A percentile compares a stretch with the other conserved stretches of the same genome.
phyloP scores from a whole-genome alignment of 2,888 invertebrate genomes.

The Dolomedes plantarius region DNA sequence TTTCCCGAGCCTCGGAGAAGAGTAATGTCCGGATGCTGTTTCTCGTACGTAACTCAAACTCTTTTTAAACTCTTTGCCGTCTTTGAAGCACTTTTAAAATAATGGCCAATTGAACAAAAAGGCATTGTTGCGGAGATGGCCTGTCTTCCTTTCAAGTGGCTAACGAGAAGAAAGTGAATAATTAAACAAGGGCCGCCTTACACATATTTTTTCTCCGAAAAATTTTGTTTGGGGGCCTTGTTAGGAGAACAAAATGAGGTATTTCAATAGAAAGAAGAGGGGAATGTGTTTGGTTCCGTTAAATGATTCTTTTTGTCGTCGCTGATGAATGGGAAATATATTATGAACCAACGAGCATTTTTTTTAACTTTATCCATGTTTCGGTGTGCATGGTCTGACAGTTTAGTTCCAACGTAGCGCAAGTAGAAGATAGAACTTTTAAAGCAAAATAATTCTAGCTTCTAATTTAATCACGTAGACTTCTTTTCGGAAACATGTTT shows the following conservation, averaged over 20 bases:
- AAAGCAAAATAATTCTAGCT: no score
- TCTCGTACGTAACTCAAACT: not conserved
- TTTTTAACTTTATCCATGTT: no score
- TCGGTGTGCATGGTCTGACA: no score
- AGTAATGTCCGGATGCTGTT: not conserved
- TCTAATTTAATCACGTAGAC: no score
- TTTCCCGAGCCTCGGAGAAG: not conserved
- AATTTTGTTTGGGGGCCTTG: not conserved
- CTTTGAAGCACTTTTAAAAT: constrained; percentile 8
- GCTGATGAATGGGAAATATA: no score
- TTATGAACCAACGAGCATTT: no score
- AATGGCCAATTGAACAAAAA: constrained; percentile 12
- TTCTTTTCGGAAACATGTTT: no score
- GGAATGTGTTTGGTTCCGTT: no score
- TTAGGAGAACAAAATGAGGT: not conserved
- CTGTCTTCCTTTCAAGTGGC: not conserved
- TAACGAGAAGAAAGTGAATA: constrained; percentile 14
- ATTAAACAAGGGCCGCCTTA: not conserved
- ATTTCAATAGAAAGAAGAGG: no score
- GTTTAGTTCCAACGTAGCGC: no score
- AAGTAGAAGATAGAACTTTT: no score
- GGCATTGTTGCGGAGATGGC: not conserved
- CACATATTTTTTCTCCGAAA: not conserved
- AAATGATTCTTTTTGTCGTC: no score
- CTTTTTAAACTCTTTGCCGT: not conserved